phyloP scores from a whole-genome alignment of 2,888 invertebrate genomes.

The Drosophila atripex region DNA sequence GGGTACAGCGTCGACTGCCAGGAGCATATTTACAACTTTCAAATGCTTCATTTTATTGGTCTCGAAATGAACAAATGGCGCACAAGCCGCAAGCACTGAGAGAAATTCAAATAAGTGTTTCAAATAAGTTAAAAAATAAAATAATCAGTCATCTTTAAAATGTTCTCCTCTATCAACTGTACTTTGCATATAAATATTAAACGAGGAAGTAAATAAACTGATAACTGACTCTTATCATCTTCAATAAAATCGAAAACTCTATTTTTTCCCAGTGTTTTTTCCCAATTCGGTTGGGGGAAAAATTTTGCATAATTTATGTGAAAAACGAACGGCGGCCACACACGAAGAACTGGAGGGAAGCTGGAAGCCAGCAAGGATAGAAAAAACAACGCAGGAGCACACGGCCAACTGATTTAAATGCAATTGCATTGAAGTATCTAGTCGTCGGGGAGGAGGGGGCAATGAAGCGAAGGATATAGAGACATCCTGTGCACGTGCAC shows the following conservation, averaged over 20 bases:
- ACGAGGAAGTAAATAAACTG: no score
- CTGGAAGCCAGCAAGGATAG: conserved; percentile 2
- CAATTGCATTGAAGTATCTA: conserved; percentile 75
- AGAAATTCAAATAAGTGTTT: no score
- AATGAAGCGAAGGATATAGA: conserved; percentile 10
- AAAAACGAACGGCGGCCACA: conserved; percentile 55
- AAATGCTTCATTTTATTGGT: conserved; percentile 82
- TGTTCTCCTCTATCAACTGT: conserved; percentile 1
- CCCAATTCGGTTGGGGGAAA: conserved; percentile 33
- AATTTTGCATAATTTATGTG: conserved; percentile 75
- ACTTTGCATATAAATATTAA: no score
- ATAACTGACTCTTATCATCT: no score
- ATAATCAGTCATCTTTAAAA: no score
- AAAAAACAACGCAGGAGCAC: conserved; percentile 51
- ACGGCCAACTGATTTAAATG: conserved; percentile 73
- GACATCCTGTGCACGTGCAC: conserved; percentile 40
- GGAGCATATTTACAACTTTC: conserved; percentile 77
- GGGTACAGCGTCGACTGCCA: conserved; percentile 56
- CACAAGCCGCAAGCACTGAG: conserved; percentile 47
- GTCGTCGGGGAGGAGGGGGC: conserved; percentile 20
- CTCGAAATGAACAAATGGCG: conserved; percentile 82
- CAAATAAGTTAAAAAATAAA: no score
- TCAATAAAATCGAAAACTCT: no score
- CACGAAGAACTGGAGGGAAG: conserved; percentile 56
- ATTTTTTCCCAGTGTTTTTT: conserved; percentile 48